Evolutionary conservation across 2,888 invertebrate species (phyloP).

Genomic region (Muschampia plurimacula): DNA sequence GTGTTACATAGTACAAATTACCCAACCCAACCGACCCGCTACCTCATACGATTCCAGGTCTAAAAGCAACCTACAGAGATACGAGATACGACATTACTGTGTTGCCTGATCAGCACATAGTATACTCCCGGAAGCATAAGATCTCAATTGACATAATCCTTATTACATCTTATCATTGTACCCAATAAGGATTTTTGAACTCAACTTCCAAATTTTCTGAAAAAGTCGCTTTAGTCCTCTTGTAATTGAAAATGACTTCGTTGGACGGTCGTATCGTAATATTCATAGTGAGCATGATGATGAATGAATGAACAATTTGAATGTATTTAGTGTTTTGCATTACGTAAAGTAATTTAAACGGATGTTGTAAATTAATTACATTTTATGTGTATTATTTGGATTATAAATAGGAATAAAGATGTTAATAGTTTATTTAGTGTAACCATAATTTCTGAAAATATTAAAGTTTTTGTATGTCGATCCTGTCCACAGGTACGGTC

Average conservation of each 20-base stretch:
- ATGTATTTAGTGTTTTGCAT: too few species aligned
- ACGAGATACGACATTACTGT: not conserved
- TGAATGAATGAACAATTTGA: constrained; percentile 3
- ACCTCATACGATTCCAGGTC: constrained; percentile 30
- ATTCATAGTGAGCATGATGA: not conserved
- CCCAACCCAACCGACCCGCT: constrained; percentile 21
- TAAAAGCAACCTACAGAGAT: not conserved
- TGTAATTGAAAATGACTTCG: not conserved
- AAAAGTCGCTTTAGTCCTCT: not conserved
- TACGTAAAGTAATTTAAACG: too few species aligned
- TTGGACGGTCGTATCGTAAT: constrained; percentile 3
- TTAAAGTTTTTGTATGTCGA: too few species aligned
- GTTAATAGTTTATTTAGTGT: too few species aligned
- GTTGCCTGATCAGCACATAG: not conserved
- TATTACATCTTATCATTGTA: not conserved
- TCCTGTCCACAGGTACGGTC: too few species aligned
- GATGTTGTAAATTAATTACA: too few species aligned
- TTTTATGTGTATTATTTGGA: too few species aligned
- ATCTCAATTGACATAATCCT: not conserved
- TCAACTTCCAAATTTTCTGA: not conserved
- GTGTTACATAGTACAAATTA: constrained; percentile 28
- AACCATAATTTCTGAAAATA: too few species aligned
- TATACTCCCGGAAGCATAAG: not conserved
- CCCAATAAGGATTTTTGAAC: not conserved
- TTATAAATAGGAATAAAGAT: too few species aligned